Evolutionary conservation across 2,113 vertebrate genomes (phyloP).

Genomic region (Malurus alboscapulatus): DNA sequence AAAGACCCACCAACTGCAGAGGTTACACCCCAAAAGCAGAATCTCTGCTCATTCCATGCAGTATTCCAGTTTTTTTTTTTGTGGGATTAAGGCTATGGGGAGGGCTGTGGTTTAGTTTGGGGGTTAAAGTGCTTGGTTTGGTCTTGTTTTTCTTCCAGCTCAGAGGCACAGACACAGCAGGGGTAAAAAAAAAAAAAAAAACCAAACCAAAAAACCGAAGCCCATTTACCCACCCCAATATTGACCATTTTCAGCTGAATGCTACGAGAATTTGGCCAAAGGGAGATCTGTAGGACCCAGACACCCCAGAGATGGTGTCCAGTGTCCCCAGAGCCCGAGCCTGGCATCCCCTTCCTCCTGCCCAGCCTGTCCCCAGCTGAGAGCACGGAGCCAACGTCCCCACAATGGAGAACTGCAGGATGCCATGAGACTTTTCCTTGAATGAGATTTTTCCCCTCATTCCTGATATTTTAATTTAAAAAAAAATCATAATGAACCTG

Average conservation of each 20-base stretch:
- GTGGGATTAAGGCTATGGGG: background rate
- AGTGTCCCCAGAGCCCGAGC: fast-evolving
- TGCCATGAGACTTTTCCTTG: background rate
- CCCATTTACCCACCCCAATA: background rate
- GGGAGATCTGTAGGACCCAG: background rate
- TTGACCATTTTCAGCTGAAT: background rate
- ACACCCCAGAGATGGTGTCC: background rate
- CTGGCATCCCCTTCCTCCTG: background rate
- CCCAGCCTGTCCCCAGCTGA: background rate
- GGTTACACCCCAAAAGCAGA: background rate
- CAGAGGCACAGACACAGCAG: background rate
- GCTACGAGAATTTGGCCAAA: fast-evolving
- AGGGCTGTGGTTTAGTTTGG: background rate
- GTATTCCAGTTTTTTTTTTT: background rate
- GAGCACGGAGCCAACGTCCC: background rate
- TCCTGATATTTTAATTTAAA: too few species aligned
- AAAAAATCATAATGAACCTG: background rate
- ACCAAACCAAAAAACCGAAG: background rate
- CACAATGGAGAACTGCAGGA: fast-evolving
- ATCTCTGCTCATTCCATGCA: background rate
- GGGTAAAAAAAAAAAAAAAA: background rate
- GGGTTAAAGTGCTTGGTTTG: background rate
- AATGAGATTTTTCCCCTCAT: background rate
- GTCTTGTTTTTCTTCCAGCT: background rate
- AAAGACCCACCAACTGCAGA: background rate